Conservation (phyloP, 2,888 invertebrate species). For the Ectemnius continuus region DNA sequence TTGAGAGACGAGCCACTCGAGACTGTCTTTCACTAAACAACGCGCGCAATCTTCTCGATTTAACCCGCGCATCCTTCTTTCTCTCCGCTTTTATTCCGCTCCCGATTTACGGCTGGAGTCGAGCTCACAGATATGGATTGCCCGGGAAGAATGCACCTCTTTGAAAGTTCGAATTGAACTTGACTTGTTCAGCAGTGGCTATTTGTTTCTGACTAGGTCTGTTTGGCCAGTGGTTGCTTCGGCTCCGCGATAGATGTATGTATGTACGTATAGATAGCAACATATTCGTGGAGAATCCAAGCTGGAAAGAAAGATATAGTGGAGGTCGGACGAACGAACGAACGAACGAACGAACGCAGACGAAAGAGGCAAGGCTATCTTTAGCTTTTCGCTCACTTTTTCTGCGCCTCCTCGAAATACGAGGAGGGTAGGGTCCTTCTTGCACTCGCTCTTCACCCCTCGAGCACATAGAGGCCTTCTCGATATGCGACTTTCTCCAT, state of each 20-base stretch:
- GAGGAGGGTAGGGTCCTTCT: too few relatives aligned
- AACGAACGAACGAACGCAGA: conserved; percentile 7
- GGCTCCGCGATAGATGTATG: not conserved
- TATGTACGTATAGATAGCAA: too few relatives aligned
- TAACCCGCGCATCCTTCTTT: not conserved
- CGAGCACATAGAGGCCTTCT: too few relatives aligned
- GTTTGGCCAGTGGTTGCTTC: conserved; percentile 10
- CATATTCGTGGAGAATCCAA: conserved; percentile 36
- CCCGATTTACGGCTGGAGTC: not conserved
- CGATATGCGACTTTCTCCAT: too few relatives aligned
- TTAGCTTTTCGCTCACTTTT: conserved; percentile 40
- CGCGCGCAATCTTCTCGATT: conserved; percentile 4
- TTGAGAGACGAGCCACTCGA: conserved; percentile 19
- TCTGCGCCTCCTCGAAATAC: conserved; percentile 34
- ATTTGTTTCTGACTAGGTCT: conserved; percentile 17
- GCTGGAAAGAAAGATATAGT: conserved; percentile 16
- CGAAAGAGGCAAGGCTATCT: conserved; percentile 40
- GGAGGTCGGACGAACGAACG: not conserved
- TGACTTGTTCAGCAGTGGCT: too few relatives aligned
- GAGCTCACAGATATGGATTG: not conserved
- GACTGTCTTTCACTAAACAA: conserved; percentile 21
- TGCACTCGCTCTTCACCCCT: too few relatives aligned
- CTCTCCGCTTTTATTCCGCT: conserved; percentile 1
- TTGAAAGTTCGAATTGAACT: conserved; percentile 17
- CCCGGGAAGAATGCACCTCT: not conserved